Percentiles rank a stretch among this genome's conserved stretches.
These are phyloP conservation scores for Aspidapion aeneum DNA, from an alignment of 2,888 invertebrate genomes.

Conservation along the genomic window DNA sequence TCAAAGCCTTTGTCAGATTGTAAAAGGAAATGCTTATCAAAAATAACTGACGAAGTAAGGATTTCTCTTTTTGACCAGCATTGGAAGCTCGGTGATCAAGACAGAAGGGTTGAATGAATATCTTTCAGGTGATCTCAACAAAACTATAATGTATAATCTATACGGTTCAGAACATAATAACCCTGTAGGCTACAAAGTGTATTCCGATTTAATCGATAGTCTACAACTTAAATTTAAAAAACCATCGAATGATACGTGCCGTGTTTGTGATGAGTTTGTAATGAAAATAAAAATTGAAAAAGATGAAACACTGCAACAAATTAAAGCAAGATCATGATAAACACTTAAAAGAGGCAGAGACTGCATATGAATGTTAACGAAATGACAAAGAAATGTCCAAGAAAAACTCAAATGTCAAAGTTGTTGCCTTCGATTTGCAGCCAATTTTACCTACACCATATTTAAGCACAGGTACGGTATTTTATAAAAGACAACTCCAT, in stretches of 20 bases:
- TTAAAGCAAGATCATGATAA: not conserved
- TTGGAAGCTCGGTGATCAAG: not conserved
- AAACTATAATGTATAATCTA: not conserved
- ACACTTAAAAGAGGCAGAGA: not conserved
- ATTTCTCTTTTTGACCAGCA: not conserved
- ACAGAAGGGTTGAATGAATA: not conserved
- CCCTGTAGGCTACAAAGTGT: not conserved
- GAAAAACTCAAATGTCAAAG: not conserved
- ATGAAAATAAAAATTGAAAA: not conserved
- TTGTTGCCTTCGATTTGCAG: too few species aligned
- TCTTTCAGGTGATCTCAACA: not conserved
- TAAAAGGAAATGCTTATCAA: not conserved
- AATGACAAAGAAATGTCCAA: not conserved
- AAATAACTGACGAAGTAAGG: not conserved
- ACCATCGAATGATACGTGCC: not conserved
- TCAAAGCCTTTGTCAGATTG: not conserved
- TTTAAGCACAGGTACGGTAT: not conserved
- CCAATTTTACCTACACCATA: not conserved
- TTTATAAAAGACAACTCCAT: constrained; percentile 25
- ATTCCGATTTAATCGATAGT: not conserved
- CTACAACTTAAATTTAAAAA: too few species aligned
- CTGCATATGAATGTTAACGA: not conserved
- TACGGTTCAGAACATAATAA: not conserved
- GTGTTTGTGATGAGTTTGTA: not conserved
- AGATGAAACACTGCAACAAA: not conserved